Evolutionary conservation across 2,888 invertebrate species (phyloP).

Genomic region (Brachyopa scutellaris): DNA sequence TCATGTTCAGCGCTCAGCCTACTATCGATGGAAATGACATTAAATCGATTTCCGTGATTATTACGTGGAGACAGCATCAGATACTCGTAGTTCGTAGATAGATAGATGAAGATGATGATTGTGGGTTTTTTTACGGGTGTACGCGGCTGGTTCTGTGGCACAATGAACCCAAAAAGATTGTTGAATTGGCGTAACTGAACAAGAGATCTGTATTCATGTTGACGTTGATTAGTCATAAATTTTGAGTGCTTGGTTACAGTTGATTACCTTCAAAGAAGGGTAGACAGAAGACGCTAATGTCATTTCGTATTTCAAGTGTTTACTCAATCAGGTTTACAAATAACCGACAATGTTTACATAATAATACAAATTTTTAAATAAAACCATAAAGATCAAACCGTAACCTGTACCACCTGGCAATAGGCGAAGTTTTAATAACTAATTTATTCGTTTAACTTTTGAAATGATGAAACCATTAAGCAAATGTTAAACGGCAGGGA

Average conservation of each 20-base stretch:
- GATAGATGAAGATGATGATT: slow-evolving; percentile 25
- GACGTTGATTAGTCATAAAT: slow-evolving; percentile 45
- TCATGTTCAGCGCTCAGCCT: slow-evolving; percentile 42
- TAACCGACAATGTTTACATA: slow-evolving; percentile 10
- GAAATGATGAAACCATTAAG: too few relatives aligned
- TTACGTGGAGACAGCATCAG: slow-evolving; percentile 50
- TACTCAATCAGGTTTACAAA: slow-evolving; percentile 28
- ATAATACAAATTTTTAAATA: too few relatives aligned
- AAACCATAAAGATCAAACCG: too few relatives aligned
- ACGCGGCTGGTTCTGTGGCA: slow-evolving; percentile 22
- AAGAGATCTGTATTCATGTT: slow-evolving; percentile 17
- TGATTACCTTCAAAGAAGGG: slow-evolving; percentile 10
- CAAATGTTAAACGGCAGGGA: too few relatives aligned
- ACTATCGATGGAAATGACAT: slow-evolving; percentile 66
- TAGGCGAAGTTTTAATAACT: too few relatives aligned
- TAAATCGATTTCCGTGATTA: slow-evolving; percentile 68
- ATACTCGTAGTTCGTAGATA: slow-evolving; percentile 6
- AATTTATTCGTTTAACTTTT: too few relatives aligned
- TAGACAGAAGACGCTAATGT: not conserved
- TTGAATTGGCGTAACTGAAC: slow-evolving; percentile 32
- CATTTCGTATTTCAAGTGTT: not conserved
- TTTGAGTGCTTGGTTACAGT: slow-evolving; percentile 31
- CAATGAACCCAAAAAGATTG: slow-evolving; percentile 54
- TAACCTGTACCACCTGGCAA: too few relatives aligned
- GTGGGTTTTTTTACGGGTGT: slow-evolving; percentile 22